phyloP scores from a whole-genome alignment of 1,140 invertebrate species.

The Lethrus apterus region DNA sequence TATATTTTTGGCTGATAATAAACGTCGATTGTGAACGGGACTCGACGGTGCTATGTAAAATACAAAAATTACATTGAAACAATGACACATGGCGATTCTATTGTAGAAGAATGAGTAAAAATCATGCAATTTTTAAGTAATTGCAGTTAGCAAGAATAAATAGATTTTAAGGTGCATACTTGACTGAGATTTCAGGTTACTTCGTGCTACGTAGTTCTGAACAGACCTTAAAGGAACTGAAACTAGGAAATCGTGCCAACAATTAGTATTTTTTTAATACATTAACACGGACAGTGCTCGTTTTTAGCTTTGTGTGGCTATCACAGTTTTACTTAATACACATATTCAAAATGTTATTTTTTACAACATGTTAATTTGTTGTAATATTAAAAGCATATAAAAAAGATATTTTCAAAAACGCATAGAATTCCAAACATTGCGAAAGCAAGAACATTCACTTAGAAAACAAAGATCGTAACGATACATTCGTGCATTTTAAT shows the following conservation, averaged over 20 bases:
- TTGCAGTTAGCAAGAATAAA: neutral
- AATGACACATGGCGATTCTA: neutral
- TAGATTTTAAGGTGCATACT: conserved; percentile 34
- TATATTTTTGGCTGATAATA: conserved; percentile 71
- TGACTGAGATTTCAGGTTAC: conserved; percentile 39
- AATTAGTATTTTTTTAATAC: too few species aligned
- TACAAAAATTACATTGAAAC: neutral
- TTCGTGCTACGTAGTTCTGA: conserved; percentile 38
- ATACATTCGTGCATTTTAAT: neutral
- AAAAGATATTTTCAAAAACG: too few species aligned
- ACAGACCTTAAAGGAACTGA: conserved; percentile 25
- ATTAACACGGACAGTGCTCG: too few species aligned
- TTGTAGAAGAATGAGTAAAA: neutral
- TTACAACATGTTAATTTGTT: too few species aligned
- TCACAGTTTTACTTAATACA: too few species aligned
- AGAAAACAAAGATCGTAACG: conserved; percentile 16
- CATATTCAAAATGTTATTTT: too few species aligned
- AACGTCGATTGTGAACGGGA: conserved; percentile 70
- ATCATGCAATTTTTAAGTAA: conserved; percentile 2
- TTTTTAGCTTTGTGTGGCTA: too few species aligned
- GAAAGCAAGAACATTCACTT: conserved; percentile 2
- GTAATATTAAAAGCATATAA: too few species aligned
- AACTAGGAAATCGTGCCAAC: conserved; percentile 19
- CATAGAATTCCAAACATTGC: neutral
- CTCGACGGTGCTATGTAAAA: conserved; percentile 71